phyloP scores from a whole-genome alignment of 2,113 vertebrate species.

The Tragulus kanchil region DNA sequence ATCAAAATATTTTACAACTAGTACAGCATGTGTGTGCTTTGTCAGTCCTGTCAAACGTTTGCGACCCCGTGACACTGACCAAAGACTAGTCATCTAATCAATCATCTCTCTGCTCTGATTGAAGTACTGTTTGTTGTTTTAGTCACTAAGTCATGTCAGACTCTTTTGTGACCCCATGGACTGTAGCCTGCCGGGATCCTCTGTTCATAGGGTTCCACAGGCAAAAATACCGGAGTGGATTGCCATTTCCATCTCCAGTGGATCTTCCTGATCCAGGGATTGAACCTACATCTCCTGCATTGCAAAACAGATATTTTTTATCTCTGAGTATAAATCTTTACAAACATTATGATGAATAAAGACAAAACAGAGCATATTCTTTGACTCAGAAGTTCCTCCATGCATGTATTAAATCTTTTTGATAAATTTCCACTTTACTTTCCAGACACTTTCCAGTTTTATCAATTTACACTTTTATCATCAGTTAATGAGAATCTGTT shows the following conservation, averaged over 20 bases:
- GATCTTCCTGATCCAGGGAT: too few relatives aligned
- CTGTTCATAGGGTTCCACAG: too few relatives aligned
- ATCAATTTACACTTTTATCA: not conserved
- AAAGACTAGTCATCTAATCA: not conserved
- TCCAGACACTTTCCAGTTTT: not conserved
- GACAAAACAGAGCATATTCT: not conserved
- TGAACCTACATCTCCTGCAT: too few relatives aligned
- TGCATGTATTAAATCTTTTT: not conserved
- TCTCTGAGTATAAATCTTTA: not conserved
- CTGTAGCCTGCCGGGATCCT: too few relatives aligned
- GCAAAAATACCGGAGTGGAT: too few relatives aligned
- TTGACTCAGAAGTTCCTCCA: not conserved
- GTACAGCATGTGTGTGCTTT: not conserved
- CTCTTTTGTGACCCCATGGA: too few relatives aligned
- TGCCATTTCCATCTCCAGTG: too few relatives aligned
- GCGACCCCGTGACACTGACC: not conserved
- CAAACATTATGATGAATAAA: not conserved
- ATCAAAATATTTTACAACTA: not conserved
- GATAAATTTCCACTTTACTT: conserved; percentile 23
- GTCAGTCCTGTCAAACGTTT: not conserved
- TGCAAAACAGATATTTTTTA: too few relatives aligned
- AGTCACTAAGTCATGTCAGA: too few relatives aligned
- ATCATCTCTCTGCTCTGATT: not conserved
- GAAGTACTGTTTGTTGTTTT: too few relatives aligned
- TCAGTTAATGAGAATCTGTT: not conserved